phyloP scores from a whole-genome alignment of 2,888 invertebrate species.

The Eutolmus rufibarbis region DNA sequence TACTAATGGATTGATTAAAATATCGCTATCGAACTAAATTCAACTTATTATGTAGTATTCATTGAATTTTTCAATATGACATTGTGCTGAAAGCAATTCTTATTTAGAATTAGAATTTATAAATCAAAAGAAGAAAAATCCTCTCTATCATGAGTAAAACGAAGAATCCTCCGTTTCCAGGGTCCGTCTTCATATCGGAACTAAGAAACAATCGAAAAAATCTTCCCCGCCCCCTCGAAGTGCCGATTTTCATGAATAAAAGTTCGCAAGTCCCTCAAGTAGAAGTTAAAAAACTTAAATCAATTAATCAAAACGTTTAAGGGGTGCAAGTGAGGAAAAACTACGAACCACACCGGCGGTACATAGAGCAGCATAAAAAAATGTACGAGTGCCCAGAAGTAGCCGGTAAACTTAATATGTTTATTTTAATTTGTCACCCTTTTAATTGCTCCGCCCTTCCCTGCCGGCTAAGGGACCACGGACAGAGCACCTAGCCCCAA shows the following conservation, averaged over 20 bases:
- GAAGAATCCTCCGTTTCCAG: background rate
- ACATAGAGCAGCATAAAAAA: background rate
- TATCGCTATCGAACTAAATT: too few relatives aligned
- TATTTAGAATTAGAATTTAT: background rate
- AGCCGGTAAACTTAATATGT: background rate
- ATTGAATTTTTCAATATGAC: background rate
- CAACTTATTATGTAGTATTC: background rate
- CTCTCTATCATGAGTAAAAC: background rate
- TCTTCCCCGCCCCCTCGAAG: background rate
- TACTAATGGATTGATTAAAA: too few relatives aligned
- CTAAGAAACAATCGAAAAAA: background rate
- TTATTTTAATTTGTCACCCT: background rate
- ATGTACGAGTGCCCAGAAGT: background rate
- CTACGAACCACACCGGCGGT: background rate
- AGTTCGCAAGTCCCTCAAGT: background rate
- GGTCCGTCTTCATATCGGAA: background rate
- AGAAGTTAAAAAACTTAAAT: background rate
- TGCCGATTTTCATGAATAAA: conserved; percentile 11
- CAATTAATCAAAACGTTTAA: background rate
- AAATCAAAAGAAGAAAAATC: background rate
- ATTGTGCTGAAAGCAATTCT: background rate
- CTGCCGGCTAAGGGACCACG: background rate
- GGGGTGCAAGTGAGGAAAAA: background rate
- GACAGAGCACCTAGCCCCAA: background rate
- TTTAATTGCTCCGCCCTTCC: background rate